A percentile compares a stretch with the other conserved stretches of the same genome.
These are phyloP conservation scores for Sesamia inferens DNA, from an alignment of 2,888 invertebrate genomes.

Conservation along the genomic window DNA sequence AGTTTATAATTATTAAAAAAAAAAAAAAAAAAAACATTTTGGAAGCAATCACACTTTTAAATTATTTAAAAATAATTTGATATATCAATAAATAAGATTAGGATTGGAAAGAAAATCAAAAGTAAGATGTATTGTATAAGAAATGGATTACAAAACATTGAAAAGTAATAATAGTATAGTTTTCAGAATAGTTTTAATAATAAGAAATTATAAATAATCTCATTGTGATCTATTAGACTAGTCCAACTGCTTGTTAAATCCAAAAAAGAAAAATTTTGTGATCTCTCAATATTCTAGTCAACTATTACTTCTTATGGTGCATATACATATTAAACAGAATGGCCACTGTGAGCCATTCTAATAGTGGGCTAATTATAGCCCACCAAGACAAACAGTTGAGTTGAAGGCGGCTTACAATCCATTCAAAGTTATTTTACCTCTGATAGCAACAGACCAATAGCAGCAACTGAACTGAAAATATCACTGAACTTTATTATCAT, in stretches of 20 bases:
- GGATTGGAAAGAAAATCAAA: neutral
- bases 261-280: conserved; percentile 9
- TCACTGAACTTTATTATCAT: too few species aligned
- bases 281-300: conserved; percentile 53
- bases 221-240: conserved; percentile 48
- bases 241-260: conserved; percentile 30
- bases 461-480: neutral
- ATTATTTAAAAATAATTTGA: conserved; percentile 17
- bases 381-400: neutral
- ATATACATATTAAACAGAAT: neutral
- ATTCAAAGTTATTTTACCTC: neutral
- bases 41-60: conserved; percentile 1
- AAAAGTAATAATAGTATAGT: conserved; percentile 23
- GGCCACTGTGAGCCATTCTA: neutral
- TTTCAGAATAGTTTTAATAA: conserved; percentile 28
- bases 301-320: conserved; percentile 5
- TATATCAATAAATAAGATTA: conserved; percentile 29
- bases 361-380: neutral
- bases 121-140: conserved; percentile 1
- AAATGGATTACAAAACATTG: conserved; percentile 8
- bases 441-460: neutral
- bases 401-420: neutral
- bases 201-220: conserved; percentile 14
- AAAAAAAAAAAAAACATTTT: too few species aligned
- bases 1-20: too few species aligned